phyloP scores from a whole-genome alignment of 2,797 vertebrate genomes.

The Zalophus californianus region DNA sequence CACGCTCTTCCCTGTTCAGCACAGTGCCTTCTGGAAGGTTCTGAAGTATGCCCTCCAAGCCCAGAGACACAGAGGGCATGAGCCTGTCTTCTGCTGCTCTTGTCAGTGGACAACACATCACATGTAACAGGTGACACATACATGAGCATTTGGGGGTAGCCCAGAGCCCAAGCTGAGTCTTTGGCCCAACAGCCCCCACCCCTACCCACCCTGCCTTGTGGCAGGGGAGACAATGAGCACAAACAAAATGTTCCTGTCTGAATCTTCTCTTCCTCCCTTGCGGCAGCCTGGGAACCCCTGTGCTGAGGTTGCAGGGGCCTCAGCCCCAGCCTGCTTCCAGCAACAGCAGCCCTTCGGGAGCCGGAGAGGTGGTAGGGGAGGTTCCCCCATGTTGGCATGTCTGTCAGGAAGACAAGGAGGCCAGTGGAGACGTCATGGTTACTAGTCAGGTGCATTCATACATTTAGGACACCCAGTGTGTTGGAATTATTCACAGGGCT shows the following conservation, averaged over 20 bases:
- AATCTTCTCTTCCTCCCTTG: neutral
- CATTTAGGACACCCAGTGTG: neutral
- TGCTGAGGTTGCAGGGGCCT: neutral
- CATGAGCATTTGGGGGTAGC: neutral
- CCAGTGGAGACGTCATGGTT: neutral
- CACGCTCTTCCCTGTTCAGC: neutral
- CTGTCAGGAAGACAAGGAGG: neutral
- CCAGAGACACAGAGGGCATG: neutral
- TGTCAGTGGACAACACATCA: neutral
- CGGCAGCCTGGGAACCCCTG: neutral
- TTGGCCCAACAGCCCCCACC: neutral
- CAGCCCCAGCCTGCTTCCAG: neutral
- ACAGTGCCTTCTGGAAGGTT: neutral
- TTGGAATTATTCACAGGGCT: neutral
- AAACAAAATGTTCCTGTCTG: neutral
- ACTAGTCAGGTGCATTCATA: fast-evolving
- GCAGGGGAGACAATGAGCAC: neutral
- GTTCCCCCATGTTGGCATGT: neutral
- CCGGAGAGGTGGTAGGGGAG: neutral
- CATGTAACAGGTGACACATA: neutral
- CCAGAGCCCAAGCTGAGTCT: neutral
- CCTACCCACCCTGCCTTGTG: neutral
- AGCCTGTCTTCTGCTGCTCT: neutral
- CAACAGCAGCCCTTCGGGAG: neutral
- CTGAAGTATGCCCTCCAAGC: neutral